Evolutionary conservation across 2,113 vertebrate genomes (phyloP).

Genomic region (Monarcha castaneiventris): DNA sequence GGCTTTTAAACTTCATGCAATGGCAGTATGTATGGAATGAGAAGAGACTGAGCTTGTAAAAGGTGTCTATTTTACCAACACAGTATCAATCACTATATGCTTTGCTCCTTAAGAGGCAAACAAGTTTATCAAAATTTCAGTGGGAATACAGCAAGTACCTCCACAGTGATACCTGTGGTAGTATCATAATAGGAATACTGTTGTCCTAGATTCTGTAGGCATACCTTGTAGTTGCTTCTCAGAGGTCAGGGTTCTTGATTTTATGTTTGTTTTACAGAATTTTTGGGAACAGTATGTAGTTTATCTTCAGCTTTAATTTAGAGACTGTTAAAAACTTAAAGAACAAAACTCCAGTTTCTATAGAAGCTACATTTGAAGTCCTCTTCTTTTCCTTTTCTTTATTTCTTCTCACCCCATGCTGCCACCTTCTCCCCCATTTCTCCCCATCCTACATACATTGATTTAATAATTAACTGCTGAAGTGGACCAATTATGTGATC

Average conservation of each 20-base stretch:
- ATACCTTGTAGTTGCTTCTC: background rate
- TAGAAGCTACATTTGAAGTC: background rate
- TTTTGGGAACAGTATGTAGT: background rate
- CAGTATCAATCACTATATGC: background rate
- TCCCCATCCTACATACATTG: background rate
- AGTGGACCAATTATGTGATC: conserved; percentile 9
- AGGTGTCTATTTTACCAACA: background rate
- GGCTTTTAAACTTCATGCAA: background rate
- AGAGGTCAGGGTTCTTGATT: background rate
- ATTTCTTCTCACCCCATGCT: background rate
- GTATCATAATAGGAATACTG: background rate
- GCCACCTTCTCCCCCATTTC: no score
- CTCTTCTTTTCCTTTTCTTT: background rate
- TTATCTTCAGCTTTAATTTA: background rate
- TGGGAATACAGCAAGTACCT: background rate
- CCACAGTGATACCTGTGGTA: background rate
- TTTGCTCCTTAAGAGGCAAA: background rate
- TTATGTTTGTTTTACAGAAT: background rate
- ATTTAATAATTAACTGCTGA: conserved; percentile 38
- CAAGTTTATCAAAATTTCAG: background rate
- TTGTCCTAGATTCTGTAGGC: background rate
- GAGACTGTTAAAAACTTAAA: background rate
- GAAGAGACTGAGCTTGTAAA: background rate
- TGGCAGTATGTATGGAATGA: background rate
- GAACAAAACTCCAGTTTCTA: background rate